These are phyloP conservation scores for Kryptolebias ocellatus DNA, from an alignment of 2,797 vertebrate genomes.

Conservation along the genomic window DNA sequence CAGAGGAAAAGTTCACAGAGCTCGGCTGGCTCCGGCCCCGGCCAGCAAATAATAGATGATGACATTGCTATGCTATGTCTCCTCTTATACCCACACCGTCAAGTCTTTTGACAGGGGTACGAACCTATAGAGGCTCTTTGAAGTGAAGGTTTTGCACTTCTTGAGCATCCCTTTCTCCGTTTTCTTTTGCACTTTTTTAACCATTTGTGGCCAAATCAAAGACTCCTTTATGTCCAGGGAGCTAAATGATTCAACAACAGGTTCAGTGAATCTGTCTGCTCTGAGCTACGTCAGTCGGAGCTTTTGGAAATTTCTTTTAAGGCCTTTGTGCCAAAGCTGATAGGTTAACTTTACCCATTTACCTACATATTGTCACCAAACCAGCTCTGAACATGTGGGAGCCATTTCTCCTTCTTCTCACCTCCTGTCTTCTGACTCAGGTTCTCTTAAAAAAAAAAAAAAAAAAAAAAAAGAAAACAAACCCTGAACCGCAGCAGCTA, in stretches of 20 bases:
- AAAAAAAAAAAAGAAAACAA: constrained; percentile 33
- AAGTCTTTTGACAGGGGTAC: constrained; percentile 27
- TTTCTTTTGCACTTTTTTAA: not conserved
- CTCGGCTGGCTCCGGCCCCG: constrained; percentile 79
- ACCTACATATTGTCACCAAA: constrained; percentile 47
- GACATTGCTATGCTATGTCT: constrained; percentile 78
- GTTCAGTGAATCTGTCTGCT: constrained; percentile 20
- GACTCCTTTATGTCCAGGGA: not conserved
- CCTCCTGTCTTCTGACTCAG: constrained; percentile 62
- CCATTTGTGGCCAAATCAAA: not conserved
- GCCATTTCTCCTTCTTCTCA: constrained; percentile 74
- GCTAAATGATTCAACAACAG: constrained; percentile 13
- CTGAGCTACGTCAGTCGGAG: not conserved
- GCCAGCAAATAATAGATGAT: constrained; percentile 82
- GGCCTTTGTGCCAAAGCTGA: constrained; percentile 15
- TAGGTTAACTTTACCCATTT: constrained; percentile 6
- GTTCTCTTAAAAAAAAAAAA: constrained; percentile 44
- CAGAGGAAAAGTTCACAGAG: constrained; percentile 74
- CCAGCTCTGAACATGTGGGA: constrained; percentile 82
- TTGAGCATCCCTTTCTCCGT: constrained; percentile 1
- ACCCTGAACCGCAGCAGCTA: constrained; percentile 58
- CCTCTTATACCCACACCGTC: constrained; percentile 52
- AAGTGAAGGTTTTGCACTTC: constrained; percentile 14
- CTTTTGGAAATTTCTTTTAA: not conserved
- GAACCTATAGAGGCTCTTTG: constrained; percentile 35